Conservation (phyloP, 2,888 invertebrate genomes). For the Melolontha melolontha region DNA sequence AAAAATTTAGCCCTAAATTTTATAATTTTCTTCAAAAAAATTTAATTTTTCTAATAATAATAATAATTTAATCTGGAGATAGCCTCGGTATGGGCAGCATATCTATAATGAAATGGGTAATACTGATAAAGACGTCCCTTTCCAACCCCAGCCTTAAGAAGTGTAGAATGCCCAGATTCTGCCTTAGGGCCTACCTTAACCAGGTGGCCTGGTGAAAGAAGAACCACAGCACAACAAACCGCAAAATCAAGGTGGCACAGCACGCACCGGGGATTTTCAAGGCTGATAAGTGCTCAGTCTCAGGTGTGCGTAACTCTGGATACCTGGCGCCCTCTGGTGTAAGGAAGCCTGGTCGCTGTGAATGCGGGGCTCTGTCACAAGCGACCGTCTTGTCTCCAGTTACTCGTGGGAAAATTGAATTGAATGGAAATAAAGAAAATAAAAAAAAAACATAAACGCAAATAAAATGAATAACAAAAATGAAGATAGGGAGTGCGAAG, state of each 20-base stretch:
- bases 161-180: not conserved
- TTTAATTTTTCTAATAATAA: too few relatives aligned
- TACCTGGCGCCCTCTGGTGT: slow-evolving; percentile 4
- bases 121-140: too few relatives aligned
- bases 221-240: not conserved
- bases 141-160: not conserved
- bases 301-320: not conserved
- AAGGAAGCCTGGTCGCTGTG: not conserved
- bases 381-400: not conserved
- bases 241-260: slow-evolving; percentile 3
- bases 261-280: not conserved
- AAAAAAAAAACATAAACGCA: too few relatives aligned
- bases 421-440: too few relatives aligned
- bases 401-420: slow-evolving; percentile 2
- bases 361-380: slow-evolving; percentile 1
- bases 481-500: too few relatives aligned
- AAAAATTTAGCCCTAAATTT: too few relatives aligned
- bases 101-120: too few relatives aligned
- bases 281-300: not conserved
- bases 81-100: too few relatives aligned
- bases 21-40: too few relatives aligned
- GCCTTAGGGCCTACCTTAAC: not conserved
- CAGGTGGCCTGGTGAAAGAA: not conserved
- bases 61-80: too few relatives aligned
- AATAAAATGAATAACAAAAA: too few relatives aligned